Conservation (phyloP, 1,140 invertebrate species). For the Dendroctonus valens region DNA sequence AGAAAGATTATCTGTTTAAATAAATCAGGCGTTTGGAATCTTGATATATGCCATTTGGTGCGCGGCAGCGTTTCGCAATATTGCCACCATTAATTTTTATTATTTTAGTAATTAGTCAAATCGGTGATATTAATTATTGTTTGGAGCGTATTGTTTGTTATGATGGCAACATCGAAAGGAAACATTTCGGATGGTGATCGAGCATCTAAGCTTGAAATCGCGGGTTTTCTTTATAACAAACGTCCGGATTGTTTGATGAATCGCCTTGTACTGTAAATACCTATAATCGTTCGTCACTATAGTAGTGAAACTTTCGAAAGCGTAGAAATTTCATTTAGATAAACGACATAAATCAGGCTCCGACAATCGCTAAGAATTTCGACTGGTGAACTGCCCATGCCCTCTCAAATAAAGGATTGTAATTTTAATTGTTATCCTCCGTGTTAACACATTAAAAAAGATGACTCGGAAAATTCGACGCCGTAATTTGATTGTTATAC, state of each 20-base stretch:
- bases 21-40: conserved; percentile 6
- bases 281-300: no score
- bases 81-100: conserved; percentile 12
- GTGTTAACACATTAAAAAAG: conserved; percentile 32
- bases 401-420: conserved; percentile 12
- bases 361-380: no score
- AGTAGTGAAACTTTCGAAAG: no score
- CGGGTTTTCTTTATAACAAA: not conserved
- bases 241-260: no score
- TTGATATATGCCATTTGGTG: conserved; percentile 3
- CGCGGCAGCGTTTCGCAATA: not conserved
- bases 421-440: conserved; percentile 23
- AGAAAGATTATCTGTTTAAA: conserved; percentile 13
- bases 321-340: no score
- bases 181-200: not conserved
- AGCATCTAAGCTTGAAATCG: not conserved
- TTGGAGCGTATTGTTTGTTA: conserved; percentile 1
- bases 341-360: no score
- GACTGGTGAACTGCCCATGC: not conserved
- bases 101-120: conserved; percentile 21
- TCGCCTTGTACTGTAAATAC: no score
- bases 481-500: conserved; percentile 28
- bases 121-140: conserved; percentile 3
- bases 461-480: conserved; percentile 21
- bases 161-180: not conserved